Conservation (phyloP, 1,140 invertebrate species). For the Notospermus geniculatus region DNA sequence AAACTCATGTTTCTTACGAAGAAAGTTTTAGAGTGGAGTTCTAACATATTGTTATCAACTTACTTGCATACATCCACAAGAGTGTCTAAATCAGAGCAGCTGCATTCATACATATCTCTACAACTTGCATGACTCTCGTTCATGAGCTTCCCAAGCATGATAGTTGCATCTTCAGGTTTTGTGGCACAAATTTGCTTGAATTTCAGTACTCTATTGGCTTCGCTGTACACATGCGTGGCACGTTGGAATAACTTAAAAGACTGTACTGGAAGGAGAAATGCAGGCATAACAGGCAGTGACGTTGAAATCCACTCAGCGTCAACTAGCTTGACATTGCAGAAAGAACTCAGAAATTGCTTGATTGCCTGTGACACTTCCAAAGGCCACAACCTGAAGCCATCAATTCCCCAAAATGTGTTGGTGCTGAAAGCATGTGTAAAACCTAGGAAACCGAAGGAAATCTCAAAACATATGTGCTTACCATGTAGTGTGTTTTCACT, state of each 20-base stretch:
- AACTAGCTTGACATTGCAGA: background rate
- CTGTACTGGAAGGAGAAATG: conserved; percentile 38
- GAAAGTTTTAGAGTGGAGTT: too few species aligned
- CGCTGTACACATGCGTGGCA: conserved; percentile 83
- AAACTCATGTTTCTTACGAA: too few species aligned
- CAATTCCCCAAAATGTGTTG: too few species aligned
- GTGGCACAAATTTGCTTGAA: conserved; percentile 69
- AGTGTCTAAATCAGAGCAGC: conserved; percentile 81
- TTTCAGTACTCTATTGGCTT: conserved; percentile 69
- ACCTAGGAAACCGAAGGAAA: background rate
- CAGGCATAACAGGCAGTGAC: conserved; percentile 11
- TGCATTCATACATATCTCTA: conserved; percentile 87
- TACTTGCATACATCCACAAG: conserved; percentile 75
- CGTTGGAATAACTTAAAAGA: conserved; percentile 80
- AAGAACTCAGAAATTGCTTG: conserved; percentile 1
- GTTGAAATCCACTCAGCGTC: background rate
- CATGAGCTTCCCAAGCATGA: conserved; percentile 80
- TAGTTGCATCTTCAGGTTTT: conserved; percentile 54
- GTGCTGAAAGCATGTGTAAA: too few species aligned
- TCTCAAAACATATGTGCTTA: conserved; percentile 19
- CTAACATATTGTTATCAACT: too few species aligned
- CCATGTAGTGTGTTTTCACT: conserved; percentile 67
- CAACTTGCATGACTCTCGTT: conserved; percentile 83
- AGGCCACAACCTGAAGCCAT: too few species aligned
- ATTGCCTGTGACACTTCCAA: too few species aligned